phyloP scores from a whole-genome alignment of 2,888 invertebrate species.

The Archaeoteleia sp. region DNA sequence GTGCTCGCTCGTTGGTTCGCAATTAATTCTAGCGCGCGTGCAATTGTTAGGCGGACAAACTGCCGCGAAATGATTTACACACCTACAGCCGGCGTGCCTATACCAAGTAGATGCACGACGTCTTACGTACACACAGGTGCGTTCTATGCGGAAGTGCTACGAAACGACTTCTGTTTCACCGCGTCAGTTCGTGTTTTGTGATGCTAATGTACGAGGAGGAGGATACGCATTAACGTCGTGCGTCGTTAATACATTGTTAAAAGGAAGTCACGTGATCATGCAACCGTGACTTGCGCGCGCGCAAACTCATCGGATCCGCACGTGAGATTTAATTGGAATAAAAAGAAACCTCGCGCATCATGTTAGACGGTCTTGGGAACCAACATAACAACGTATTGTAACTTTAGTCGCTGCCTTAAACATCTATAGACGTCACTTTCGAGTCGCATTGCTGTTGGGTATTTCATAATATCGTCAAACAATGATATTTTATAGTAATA shows the following conservation, averaged over 20 bases:
- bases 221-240: constrained; percentile 48
- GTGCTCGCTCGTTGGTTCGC: constrained; percentile 55
- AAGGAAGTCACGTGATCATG: constrained; percentile 52
- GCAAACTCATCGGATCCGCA: constrained; percentile 31
- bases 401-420: constrained; percentile 22
- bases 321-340: constrained; percentile 43
- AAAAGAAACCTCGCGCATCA: constrained; percentile 44
- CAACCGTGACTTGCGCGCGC: constrained; percentile 40
- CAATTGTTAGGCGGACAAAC: constrained; percentile 58
- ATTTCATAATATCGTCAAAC: too few species aligned
- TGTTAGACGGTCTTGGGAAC: constrained; percentile 38
- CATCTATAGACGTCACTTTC: constrained; percentile 33
- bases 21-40: constrained; percentile 56
- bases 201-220: constrained; percentile 50
- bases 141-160: constrained; percentile 56
- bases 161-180: constrained; percentile 57
- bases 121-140: constrained; percentile 42
- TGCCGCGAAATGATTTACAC: constrained; percentile 57
- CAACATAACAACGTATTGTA: constrained; percentile 28
- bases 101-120: constrained; percentile 34
- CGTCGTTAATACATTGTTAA: constrained; percentile 55
- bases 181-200: constrained; percentile 51
- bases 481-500: too few species aligned
- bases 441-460: constrained; percentile 1
- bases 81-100: constrained; percentile 41